A percentile compares a stretch with the other conserved stretches of the same genome.
Conservation (phyloP, 2,888 invertebrate species). For the Chorisops tibialis region DNA sequence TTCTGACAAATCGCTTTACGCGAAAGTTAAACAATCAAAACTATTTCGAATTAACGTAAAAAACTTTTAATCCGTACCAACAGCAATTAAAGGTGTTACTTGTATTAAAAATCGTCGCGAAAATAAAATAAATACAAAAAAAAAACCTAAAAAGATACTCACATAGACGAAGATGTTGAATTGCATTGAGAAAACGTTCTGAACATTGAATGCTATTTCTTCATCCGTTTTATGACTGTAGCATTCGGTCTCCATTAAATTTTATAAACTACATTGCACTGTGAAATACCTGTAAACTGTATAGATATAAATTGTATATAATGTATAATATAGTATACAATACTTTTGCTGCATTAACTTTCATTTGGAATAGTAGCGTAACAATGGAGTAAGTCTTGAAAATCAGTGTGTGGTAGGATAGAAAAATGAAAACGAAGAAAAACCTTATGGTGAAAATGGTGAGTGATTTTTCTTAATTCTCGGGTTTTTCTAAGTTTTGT, state of each 20-base stretch:
- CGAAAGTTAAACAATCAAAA: constrained; percentile 21
- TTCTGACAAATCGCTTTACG: constrained; percentile 13
- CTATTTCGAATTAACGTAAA: constrained; percentile 17
- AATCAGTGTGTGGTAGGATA: no score
- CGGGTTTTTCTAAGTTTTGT: no score
- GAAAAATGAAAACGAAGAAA: no score
- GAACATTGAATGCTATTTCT: neutral
- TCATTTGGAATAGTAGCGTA: no score
- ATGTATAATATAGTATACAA: no score
- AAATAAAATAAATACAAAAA: neutral
- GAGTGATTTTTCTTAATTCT: no score
- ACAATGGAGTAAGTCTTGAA: no score
- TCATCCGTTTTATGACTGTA: neutral
- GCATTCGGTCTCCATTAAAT: no score
- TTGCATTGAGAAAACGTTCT: neutral
- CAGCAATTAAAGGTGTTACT: constrained; percentile 21
- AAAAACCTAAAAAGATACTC: neutral
- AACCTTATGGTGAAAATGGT: no score
- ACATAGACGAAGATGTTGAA: no score
- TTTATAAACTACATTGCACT: neutral
- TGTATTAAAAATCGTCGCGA: neutral
- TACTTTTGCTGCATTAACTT: no score
- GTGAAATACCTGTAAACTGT: neutral
- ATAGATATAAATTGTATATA: no score
- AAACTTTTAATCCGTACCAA: constrained; percentile 22